These are phyloP conservation scores for Chelonia mydas DNA, from an alignment of 2,797 vertebrate species.

Conservation along the genomic window DNA sequence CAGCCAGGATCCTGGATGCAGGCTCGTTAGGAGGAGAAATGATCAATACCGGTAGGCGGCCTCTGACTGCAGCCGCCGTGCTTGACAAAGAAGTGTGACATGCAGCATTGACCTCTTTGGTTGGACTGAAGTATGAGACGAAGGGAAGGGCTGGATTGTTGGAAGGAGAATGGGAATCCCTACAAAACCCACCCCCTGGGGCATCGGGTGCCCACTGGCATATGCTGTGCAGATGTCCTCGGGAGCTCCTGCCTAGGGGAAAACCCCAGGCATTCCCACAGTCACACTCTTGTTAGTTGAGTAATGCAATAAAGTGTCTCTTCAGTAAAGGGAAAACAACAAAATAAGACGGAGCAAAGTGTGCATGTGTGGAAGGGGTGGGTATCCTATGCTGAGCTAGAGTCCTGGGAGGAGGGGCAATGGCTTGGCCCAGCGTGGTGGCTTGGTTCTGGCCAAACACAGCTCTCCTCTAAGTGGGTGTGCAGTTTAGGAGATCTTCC, in stretches of 20 bases:
- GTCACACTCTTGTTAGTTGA: background rate
- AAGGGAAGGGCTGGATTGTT: background rate
- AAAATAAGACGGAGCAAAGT: constrained; percentile 55
- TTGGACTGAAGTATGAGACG: background rate
- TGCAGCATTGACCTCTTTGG: background rate
- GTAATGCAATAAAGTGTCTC: constrained; percentile 42
- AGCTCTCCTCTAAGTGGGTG: background rate
- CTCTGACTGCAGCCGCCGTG: background rate
- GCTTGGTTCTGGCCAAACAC: background rate
- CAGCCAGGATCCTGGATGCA: background rate
- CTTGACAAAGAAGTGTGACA: background rate
- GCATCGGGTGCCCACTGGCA: background rate
- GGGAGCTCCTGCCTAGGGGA: background rate
- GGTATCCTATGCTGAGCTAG: background rate
- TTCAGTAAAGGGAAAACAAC: constrained; percentile 48
- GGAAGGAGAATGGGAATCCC: background rate
- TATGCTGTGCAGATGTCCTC: background rate
- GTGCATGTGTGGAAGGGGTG: background rate
- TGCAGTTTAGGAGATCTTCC: background rate
- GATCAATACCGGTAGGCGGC: background rate
- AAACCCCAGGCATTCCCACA: background rate
- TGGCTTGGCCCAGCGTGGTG: background rate
- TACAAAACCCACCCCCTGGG: background rate
- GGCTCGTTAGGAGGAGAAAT: background rate
- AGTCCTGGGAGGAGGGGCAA: background rate